A percentile compares a stretch with the other conserved stretches of the same genome.
Conservation (phyloP, 1,140 invertebrate genomes). For the Helicoverpa armigera region DNA sequence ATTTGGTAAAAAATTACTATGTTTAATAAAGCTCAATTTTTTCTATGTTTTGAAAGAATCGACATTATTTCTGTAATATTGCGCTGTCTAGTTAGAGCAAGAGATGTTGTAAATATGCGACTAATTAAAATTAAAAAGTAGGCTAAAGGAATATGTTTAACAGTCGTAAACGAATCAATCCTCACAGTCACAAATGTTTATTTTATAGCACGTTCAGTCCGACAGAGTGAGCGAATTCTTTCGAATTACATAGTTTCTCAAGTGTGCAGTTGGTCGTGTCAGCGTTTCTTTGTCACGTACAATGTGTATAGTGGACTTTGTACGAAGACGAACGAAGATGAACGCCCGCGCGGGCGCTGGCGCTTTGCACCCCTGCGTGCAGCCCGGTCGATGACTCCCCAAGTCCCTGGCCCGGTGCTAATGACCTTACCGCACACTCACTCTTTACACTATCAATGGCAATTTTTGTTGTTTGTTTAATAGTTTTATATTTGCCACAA, state of each 20-base stretch:
- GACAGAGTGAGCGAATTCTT: conserved; percentile 28
- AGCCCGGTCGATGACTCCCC: conserved; percentile 78
- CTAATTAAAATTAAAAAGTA: conserved; percentile 16
- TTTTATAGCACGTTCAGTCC: conserved; percentile 26
- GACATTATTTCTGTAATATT: not conserved
- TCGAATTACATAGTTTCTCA: conserved; percentile 11
- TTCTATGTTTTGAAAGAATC: no score
- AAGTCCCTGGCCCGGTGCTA: conserved; percentile 67
- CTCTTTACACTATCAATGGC: conserved; percentile 66
- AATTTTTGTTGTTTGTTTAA: conserved; percentile 54
- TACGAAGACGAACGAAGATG: not conserved
- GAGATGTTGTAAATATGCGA: not conserved
- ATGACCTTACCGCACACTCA: conserved; percentile 73
- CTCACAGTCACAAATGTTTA: conserved; percentile 5
- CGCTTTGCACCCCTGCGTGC: conserved; percentile 63
- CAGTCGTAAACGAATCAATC: not conserved
- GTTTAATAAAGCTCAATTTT: not conserved
- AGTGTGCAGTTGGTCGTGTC: not conserved
- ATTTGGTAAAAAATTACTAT: not conserved
- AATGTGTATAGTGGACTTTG: conserved; percentile 32
- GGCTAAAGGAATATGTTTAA: not conserved
- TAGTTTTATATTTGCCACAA: conserved; percentile 18
- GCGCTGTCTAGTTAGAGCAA: not conserved
- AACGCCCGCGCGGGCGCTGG: conserved; percentile 55
- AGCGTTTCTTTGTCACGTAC: conserved; percentile 40